phyloP scores from a whole-genome alignment of 2,797 vertebrate genomes.

The Cyprinodon diabolis region DNA sequence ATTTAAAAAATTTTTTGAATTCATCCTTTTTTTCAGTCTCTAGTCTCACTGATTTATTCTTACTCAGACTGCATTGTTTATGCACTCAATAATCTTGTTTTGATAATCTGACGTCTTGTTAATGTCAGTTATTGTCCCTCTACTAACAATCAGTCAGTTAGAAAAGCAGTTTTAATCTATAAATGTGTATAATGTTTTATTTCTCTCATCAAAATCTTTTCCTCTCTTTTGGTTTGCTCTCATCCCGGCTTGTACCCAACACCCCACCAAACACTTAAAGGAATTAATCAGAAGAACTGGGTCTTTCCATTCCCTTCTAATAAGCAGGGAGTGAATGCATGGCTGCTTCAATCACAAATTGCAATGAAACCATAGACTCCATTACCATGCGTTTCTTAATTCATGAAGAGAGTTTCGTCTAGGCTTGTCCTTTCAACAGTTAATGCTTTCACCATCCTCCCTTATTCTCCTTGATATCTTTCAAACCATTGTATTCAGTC shows the following conservation, averaged over 20 bases:
- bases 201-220: conserved; percentile 57
- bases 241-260: conserved; percentile 40
- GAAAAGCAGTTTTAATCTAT: conserved; percentile 49
- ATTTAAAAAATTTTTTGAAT: too few species aligned
- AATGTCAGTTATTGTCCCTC: conserved; percentile 54
- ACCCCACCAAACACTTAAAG: conserved; percentile 45
- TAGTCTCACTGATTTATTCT: too few species aligned
- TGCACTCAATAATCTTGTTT: conserved; percentile 44
- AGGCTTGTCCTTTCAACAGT: conserved; percentile 43
- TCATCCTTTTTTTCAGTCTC: too few species aligned
- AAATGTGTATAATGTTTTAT: conserved; percentile 63
- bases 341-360: conserved; percentile 75
- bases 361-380: conserved; percentile 76
- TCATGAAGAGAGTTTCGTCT: conserved; percentile 69
- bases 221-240: conserved; percentile 30
- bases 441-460: conserved; percentile 44
- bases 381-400: conserved; percentile 77
- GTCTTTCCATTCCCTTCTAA: conserved; percentile 72
- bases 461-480: conserved; percentile 47
- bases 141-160: conserved; percentile 55
- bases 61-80: too few species aligned
- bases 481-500: conserved; percentile 29
- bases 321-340: conserved; percentile 76
- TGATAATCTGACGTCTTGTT: conserved; percentile 58
- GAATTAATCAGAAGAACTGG: conserved; percentile 75